Conservation (phyloP, 2,888 invertebrate genomes). For the Psylliodes chrysocephalus region DNA sequence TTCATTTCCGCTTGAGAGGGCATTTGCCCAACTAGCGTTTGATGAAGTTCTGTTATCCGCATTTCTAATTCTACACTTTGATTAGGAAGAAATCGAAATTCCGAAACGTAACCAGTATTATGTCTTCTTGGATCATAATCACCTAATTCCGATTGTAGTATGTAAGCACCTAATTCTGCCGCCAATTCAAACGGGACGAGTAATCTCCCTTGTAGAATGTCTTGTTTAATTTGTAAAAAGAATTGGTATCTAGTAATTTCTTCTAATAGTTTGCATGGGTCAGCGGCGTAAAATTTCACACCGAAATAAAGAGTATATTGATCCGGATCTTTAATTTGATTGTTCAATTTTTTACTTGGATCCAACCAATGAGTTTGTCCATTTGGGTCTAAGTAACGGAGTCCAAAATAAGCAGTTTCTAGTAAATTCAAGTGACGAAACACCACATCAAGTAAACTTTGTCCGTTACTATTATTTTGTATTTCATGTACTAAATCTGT, state of each 20-base stretch:
- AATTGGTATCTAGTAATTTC: slow-evolving; percentile 98
- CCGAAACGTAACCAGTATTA: slow-evolving; percentile 90
- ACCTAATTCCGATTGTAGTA: slow-evolving; percentile 95
- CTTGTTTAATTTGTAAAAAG: slow-evolving; percentile 96
- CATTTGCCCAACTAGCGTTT: slow-evolving; percentile 87
- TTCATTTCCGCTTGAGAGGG: slow-evolving; percentile 93
- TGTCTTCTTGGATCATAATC: slow-evolving; percentile 92
- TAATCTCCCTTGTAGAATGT: slow-evolving; percentile 92
- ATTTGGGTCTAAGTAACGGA: slow-evolving; percentile 90
- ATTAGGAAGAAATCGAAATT: slow-evolving; percentile 92
- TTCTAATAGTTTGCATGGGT: slow-evolving; percentile 94
- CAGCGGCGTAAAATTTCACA: slow-evolving; percentile 96
- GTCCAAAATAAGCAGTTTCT: slow-evolving; percentile 96
- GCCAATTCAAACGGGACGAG: slow-evolving; percentile 92
- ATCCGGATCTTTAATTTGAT: slow-evolving; percentile 79
- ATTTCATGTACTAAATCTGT: slow-evolving; percentile 89
- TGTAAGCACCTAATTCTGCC: slow-evolving; percentile 90
- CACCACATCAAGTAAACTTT: slow-evolving; percentile 90
- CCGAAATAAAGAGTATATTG: slow-evolving; percentile 92
- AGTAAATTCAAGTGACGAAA: slow-evolving; percentile 92
- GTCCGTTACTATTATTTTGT: slow-evolving; percentile 91
- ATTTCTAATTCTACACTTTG: slow-evolving; percentile 92
- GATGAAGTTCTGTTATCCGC: slow-evolving; percentile 88
- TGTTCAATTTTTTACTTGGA: slow-evolving; percentile 85
- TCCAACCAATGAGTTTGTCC: slow-evolving; percentile 99